Evolutionary conservation across 2,797 vertebrate species (phyloP), one percentile per base, ranked within the genome.

Genomic region (Ciconia nigra): DNA sequence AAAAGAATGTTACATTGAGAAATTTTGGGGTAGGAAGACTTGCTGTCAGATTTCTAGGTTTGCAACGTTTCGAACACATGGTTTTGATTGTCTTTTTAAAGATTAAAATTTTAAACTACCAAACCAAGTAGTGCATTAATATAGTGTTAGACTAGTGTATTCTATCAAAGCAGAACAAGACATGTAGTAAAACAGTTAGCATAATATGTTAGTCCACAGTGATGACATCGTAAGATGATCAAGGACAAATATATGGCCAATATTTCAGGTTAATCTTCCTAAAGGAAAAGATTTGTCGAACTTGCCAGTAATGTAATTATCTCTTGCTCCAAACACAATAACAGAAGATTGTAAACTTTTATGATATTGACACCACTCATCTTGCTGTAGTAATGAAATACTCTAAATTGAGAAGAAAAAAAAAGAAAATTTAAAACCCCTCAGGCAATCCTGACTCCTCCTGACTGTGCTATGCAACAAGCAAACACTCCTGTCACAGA

Each of bases 161-260:
- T 71, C 62, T 88, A 22, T 86, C 83, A 69, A 81, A 91, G 42
- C 35, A 62, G 67, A 85, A 47, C 11, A 81, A 71, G 42, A 85
- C 61, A 25, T 61, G 28, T 46, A 67, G 26, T 63, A 44, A 63
- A 81, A 8, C 16, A 44, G 28, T 67, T 47, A 39, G 9, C 13
- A 25, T 42, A 61, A 70, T 65, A 13, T 28, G 41, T 4, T 79
- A 2, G 37, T 79, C 62, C 72, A 61, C 7, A 39, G 13, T 57
- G 31, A 39, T 69, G 73, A 17, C 11, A 49, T 52, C 0, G 0
- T 83, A 47, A 78, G 24, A 19, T 3, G 3, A 63, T 41, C 15
- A 58, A 54, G 39, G 42, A 25, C 65, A 87, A 89, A 65, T 72
- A 28, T 18, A 54, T 35, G 1, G 1, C 46, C 3, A 58, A 20